Evolutionary conservation across 2,797 vertebrate genomes (phyloP), one percentile per base, ranked within the genome.

Genomic region (Hemibagrus guttatus): DNA sequence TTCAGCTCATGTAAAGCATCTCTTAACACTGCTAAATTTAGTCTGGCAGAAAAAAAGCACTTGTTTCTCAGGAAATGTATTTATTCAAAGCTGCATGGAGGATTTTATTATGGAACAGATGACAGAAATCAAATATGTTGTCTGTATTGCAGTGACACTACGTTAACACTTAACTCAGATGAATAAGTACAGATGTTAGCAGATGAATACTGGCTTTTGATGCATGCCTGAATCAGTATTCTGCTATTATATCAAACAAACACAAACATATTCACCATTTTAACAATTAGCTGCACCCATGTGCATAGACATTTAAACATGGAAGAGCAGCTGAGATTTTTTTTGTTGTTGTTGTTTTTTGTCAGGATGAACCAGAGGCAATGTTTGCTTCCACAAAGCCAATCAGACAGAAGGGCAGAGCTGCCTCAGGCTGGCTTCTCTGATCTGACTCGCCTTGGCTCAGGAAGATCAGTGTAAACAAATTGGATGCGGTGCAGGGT

Each of bases 371-470:
- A 85, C 88, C 86, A 72, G 64, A 83, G 87, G 78, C 75, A 76
- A 81, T 88, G 68, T 84, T 81, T 87, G 86, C 87, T 86, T 78
- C 78, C 79, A 82, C 59, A 90, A 88, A 91, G 79, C 76, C 66
- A 81, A 87, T 86, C 83, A 88, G 90, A 90, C 89, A 91, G 87
- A 87, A 83, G 87, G 69, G 66, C 64, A 87, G 87, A 71, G 71
- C 58, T 54, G 72, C 89, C 88, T 79, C 86, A 17, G 86, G 87
- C 56, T 87, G 85, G 23, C 72, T 80, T 84, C 86, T 80, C 81
- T 88, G 83, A 87, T 91, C 86, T 88, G 83, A 87, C 86, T 88
- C 31, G 35, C 84, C 82, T 86, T 86, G 86, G 81, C 80, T 80
- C 49, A 11, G 85, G 80, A 88, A 89, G 79, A 88, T 84, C 84